Base-by-base conservation (phyloP, 2,888 invertebrate genomes). In the Xiphydria camelus region DNA sequence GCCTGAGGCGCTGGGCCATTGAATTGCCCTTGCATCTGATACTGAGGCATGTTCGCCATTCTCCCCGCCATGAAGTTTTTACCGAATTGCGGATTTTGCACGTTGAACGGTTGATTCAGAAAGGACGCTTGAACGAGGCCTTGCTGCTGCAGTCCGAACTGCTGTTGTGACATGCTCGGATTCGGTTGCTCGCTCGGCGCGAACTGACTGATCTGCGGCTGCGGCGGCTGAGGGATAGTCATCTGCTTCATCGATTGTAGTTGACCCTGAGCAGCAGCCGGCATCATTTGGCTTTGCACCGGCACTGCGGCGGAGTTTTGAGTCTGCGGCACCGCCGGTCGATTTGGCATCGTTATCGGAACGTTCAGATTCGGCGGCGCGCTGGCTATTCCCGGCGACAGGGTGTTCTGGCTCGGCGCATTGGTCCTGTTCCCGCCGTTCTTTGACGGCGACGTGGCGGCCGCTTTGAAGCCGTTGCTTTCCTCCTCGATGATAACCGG, bases 71-170 rank as follows among this genome's bases (percentile, higher is more conserved):
- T 55, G 14, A 70, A 68, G 42, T 62, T 70, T 22, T 70, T 69
- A 5, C 57, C 54, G 18, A 70, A 72, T 34, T 70, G 68, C 1
- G 70, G 64, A 48, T 63, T 67, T 17, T 68, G 70, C 10, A 65
- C 64, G 37, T 61, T 72, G 17, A 71, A 70, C 0, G 66, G 47
- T 37, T 64, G 67, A 49, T 51, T 64, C n/a, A 58, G 58, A 32
- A 63, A 71, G 37, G 61, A 60, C 21, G 57, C 37, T 1, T 57
- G 45, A 4, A 49, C 48, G 14, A 64, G 26, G 7, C 17, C 41
- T 14, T 29, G 29, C 26, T 53, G 48, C 12, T 49, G 54, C 19
- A 44, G 34, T 6, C 25, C 23, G 26, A 26, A 44, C 14, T 39
- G 44, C 5, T 6, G 12, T n/a, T n/a, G n/a, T 18, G 18, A 32